Base-by-base conservation (phyloP, 2,888 invertebrate genomes). In the Belgica antarctica region DNA sequence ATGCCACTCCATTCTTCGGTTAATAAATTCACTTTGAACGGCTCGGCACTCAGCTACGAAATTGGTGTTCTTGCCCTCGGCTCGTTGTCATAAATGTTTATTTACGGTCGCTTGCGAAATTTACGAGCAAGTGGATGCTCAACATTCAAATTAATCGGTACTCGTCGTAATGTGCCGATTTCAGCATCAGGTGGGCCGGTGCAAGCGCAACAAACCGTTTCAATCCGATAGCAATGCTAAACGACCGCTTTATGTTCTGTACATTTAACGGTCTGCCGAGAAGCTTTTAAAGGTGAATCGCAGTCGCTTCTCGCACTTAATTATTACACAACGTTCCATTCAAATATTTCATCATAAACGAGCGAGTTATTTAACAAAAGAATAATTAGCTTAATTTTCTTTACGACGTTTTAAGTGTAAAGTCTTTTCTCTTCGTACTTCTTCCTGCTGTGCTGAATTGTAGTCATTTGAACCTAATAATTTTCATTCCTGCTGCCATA, bases 161-260 rank as follows among this genome's bases (percentile, higher is more conserved):
- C 41, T n/a, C 5, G 41, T n/a, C 10, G 15, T 31, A 10, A 41
- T n/a, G 41, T 41, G 41, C 10, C 41, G 41, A 41, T 41, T n/a
- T 4, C 19, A 52, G 52, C 59, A 59, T 59, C 59, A 59, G 59
- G 59, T 59, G 59, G 59, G 59, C 27, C 59, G 27, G 59, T 59
- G n/a, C n/a, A n/a, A n/a, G n/a, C n/a, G n/a, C n/a, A 25, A 59
- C 22, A 52, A 17, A 52, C 1, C n/a, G 22, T 22, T 2, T 52
- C 52, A 8, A 17, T 52, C 19, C 22, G 10, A 46, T 52, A 52
- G 7, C 22, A 52, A 52, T 15, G 12, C 10, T 3, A 10, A 41
- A 41, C n/a, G n/a, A 41, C 41, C 41, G 15, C 41, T 41, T 41
- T 41, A 41, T 41, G 41, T n/a, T n/a, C n/a, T 41, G 41, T 41